These are phyloP conservation scores for Sebastes oblongus DNA, from an alignment of 2,797 vertebrate species.

Conservation along the genomic window DNA sequence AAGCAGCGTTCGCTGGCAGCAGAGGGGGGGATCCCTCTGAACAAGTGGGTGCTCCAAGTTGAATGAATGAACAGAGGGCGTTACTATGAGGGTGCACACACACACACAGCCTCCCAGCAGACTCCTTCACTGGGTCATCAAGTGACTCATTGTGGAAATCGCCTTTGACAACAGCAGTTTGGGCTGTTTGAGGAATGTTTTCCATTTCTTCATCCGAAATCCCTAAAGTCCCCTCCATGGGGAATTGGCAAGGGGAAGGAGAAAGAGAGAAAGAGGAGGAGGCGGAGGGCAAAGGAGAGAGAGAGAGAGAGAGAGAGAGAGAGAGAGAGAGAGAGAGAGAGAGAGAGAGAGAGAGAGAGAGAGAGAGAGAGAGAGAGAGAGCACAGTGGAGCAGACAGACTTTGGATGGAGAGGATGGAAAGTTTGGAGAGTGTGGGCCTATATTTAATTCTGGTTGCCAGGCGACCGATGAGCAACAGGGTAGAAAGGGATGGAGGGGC, in stretches of 20 bases:
- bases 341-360: slow-evolving; percentile 33
- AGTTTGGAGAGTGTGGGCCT: slow-evolving; percentile 80
- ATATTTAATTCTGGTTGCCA: slow-evolving; percentile 85
- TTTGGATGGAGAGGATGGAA: slow-evolving; percentile 83
- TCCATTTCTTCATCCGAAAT: slow-evolving; percentile 84
- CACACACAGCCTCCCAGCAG: slow-evolving; percentile 60
- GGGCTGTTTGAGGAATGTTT: slow-evolving; percentile 82
- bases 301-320: background rate
- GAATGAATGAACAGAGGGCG: slow-evolving; percentile 76
- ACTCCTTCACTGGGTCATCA: slow-evolving; percentile 71
- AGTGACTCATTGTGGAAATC: slow-evolving; percentile 80
- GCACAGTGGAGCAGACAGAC: slow-evolving; percentile 57
- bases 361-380: slow-evolving; percentile 32
- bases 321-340: slow-evolving; percentile 35
- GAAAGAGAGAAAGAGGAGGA: slow-evolving; percentile 28
- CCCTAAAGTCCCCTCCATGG: slow-evolving; percentile 73
- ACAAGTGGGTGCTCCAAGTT: slow-evolving; percentile 52
- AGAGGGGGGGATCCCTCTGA: slow-evolving; percentile 23
- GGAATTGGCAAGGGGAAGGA: slow-evolving; percentile 65
- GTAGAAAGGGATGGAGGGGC: slow-evolving; percentile 64
- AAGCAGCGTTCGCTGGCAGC: slow-evolving; percentile 1
- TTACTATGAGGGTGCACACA: slow-evolving; percentile 53
- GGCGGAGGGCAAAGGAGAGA: slow-evolving; percentile 23
- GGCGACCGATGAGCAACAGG: slow-evolving; percentile 79
- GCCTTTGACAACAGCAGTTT: slow-evolving; percentile 81